Evolutionary conservation across 2,888 invertebrate genomes (phyloP), one percentile per base, ranked within the genome.

Genomic region (Hirtodrosophila confusa): DNA sequence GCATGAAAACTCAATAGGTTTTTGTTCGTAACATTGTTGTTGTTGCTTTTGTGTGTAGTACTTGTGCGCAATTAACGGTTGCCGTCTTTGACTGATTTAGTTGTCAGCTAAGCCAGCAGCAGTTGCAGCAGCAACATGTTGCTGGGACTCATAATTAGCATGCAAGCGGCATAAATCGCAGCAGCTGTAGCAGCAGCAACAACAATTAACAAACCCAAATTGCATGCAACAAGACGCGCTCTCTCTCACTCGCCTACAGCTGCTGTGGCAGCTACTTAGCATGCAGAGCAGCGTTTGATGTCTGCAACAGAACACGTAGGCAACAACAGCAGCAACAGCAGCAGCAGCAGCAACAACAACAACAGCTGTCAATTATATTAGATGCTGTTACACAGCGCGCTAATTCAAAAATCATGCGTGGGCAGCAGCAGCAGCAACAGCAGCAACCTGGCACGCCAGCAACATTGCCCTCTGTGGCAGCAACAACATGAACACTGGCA

Each of bases 381-480:
- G 83, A 80, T 85, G 76, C 68, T 78, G 51, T 75, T 78, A 84
- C 85, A 78, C 57, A 73, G 84, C 67, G 71, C 80, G 86, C 86
- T 89, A 89, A 90, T 89, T 90, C 88, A 87, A 88, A 89, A 89
- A 88, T 88, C 85, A 88, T 86, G 90, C 89, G 90, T 90, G 90
- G 90, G 90, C 88, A 84, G 86, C 76, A 47, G 24, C 58, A 44
- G 41, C 48, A 39, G 44, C 66, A 35, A 51, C 48, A 48, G 40
- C 17, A 17, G 40, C 75, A 65, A 62, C 62, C 64, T 64, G 67
- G 67, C 74, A 75, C 57, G 63, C 63, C 63, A 74, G 73, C 73
- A 74, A 74, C 74, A 73, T 66, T 74, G 74, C 61, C 74, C 74
- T 70, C 74, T 45, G 39, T 41, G 49, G 50, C 71, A 60, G 62